Evolutionary conservation across 2,888 invertebrate species (phyloP), one percentile per base, ranked within the genome.

Genomic region (Mesorhabditis belari): DNA sequence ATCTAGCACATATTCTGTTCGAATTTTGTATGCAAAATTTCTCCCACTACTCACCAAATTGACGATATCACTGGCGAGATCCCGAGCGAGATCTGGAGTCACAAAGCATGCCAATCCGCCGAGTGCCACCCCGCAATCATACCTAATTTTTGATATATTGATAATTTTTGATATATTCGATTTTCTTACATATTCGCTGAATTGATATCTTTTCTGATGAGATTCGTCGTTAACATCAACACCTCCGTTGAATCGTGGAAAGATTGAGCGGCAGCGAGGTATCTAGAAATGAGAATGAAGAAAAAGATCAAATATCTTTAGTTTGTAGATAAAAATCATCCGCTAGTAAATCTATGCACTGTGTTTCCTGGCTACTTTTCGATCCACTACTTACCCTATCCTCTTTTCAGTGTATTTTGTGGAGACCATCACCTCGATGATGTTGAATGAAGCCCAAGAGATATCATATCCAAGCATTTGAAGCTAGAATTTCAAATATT

Each of bases 401-500:
- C 80, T 67, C 51, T 80, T 80, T 58, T 80, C 80, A 17, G 96
- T 96, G 82, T 96, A 99, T 82, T 95, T 95, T 71, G 90, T 89
- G 26, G 94, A 94, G 79, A 92, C 92, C 98, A 98, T 99, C 61
- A 99, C 98, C 86, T 99, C 98, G 77, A 99, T 96, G 64, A 98
- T 89, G 83, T 99, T 98, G 83, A 99, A 99, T 63, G 96, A 94
- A 54, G 96, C 94, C 98, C 98, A 99, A 77, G 94, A 95, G 83
- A 99, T 93, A 84, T 99, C 96, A 85, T 99, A 99, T 65, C 98
- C 98, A 75, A 96, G 85, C 98, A 98, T 99, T 90, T 98, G 96
- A 67, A 98, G 88, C 96, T 96, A 85, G 87, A 86, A 35, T 52
- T 6, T 17, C n/a, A 35, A n/a, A n/a, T 2, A 35, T 35, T 12